Conservation (phyloP, 2,888 invertebrate species). For the Ganaspis brasiliensis region DNA sequence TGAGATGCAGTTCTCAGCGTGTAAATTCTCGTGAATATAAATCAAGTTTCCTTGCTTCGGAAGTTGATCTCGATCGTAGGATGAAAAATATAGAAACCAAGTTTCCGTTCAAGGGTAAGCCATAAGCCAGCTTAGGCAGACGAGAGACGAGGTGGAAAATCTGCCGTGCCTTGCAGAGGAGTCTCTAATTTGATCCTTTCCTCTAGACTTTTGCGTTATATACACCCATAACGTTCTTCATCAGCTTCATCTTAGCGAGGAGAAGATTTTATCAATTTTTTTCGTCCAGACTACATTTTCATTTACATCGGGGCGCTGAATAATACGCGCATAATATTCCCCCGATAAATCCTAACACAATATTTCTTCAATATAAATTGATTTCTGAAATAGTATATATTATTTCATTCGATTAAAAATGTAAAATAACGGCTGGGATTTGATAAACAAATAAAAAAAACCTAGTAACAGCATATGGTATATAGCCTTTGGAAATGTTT, state of each 20-base stretch:
- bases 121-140: slow-evolving; percentile 18
- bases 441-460: no score
- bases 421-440: no score
- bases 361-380: no score
- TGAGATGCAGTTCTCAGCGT: background rate
- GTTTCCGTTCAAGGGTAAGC: slow-evolving; percentile 11
- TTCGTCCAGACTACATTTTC: slow-evolving; percentile 6
- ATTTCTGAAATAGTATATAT: no score
- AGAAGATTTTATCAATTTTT: slow-evolving; percentile 18
- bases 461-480: no score
- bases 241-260: background rate
- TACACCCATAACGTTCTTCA: slow-evolving; percentile 16
- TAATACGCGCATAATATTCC: background rate
- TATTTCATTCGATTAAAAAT: no score
- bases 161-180: slow-evolving; percentile 2
- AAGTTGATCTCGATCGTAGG: slow-evolving; percentile 23
- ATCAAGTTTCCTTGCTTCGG: slow-evolving; percentile 24
- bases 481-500: no score
- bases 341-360: no score
- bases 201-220: slow-evolving; percentile 6
- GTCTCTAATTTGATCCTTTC: slow-evolving; percentile 12
- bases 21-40: slow-evolving; percentile 24
- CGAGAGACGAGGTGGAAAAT: slow-evolving; percentile 14
- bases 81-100: slow-evolving; percentile 20
- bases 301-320: background rate